Base-by-base conservation (phyloP, 2,797 vertebrate species). In the Coreius guichenoti region DNA sequence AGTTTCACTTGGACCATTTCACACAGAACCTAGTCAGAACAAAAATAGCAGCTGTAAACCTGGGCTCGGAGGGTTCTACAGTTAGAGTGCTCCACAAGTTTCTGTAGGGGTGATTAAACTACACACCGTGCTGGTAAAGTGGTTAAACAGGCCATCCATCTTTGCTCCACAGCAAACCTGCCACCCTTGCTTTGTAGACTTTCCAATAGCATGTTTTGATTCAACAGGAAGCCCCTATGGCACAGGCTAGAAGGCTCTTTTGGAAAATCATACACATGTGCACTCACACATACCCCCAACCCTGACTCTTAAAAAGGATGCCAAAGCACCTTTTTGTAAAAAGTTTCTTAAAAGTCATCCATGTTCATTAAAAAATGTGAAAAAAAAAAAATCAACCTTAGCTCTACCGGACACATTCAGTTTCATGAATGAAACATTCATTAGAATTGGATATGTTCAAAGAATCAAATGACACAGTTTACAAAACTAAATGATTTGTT, bases 131-230 rank as follows among this genome's bases (percentile, higher is more conserved):
- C 89, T 83, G 87, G 89, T 93, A 91, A 94, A 93, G 89, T 90
- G 90, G 88, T 90, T 92, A 87, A 91, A 87, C 90, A 92, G 90
- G 89, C 91, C 93, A 94, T 93, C 90, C 91, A 93, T 93, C 90
- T 92, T 90, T 84, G 75, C 45, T 82, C 61, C 85, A 90, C 76
- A 73, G 78, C 88, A 87, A 78, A 78, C 76, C 54, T 78, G 79
- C 87, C 73, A 81, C 76, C 70, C 56, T 65, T 26, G 49, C 7
- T 33, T 70, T 77, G 80, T 49, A 76, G 54, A 58, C 69, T 70
- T 26, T 83, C 51, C 68, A 73, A 68, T 16, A 83, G 61, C n/a
- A 56, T 68, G 76, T 58, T 75, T 26, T 72, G 33, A 58, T 73
- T 72, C 75, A 61, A 69, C 61, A 81, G 65, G 51, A 36, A 75